Base-by-base conservation (phyloP, 2,888 invertebrate genomes). In the Eilema griseolum region DNA sequence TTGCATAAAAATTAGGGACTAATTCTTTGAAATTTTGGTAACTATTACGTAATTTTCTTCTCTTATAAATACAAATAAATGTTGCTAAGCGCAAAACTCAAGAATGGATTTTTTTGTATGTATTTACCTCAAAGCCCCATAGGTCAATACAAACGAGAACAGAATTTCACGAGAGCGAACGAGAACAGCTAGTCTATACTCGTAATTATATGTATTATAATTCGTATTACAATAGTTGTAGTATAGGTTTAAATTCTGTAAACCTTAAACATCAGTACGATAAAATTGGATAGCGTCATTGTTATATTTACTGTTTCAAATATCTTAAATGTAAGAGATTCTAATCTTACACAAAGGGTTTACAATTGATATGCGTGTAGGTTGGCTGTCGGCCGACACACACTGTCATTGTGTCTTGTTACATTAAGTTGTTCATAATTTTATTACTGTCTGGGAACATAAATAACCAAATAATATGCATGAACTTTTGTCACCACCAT, bases 351-450 rank as follows among this genome's bases (percentile, higher is more conserved):
- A 76, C 72, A 70, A 76, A 75, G 61, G 61, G 76, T 31, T 41
- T 64, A 67, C 63, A 74, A 80, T 72, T 75, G 69, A 74, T 74
- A 72, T 78, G 73, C 61, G 64, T 52, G 37, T 61, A 46, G 63
- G 66, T 80, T 78, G 70, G 70, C 81, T 72, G 70, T 66, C 67
- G 33, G 62, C 66, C 73, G 64, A 75, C 33, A 14, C 60, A 33
- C 26, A 66, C 14, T 64, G 46, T 61, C 64, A 52, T 52, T 52
- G 20, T 52, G 52, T 52, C n/a, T n/a, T 52, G 52, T 52, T 52
- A 16, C 41, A 41, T 63, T 73, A 52, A 66, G 69, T 37, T 64
- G 69, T 69, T 69, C 52, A 65, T 46, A 16, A 61, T 59, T 64
- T 63, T 61, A 24, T 57, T 65, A 52, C 56, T 66, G 66, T 66